Conservation (phyloP, 2,888 invertebrate species). For the Melitaea athalia region DNA sequence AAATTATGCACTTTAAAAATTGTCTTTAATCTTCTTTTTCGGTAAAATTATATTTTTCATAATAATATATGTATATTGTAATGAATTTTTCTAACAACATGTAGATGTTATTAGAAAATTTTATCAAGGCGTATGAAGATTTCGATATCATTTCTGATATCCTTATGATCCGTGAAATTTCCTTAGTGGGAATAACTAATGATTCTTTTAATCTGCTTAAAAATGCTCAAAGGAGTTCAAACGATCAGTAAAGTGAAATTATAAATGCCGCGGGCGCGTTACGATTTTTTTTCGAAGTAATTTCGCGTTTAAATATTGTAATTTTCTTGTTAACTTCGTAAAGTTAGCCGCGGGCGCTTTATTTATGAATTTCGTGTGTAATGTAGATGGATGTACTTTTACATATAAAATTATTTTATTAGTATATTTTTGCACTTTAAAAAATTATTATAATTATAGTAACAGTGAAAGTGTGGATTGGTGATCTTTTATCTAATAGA, state of each 20-base stretch:
- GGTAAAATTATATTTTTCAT: too few relatives aligned
- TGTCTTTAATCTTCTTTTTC: too few relatives aligned
- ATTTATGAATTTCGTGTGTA: constrained; percentile 7
- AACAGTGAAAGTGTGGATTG: too few relatives aligned
- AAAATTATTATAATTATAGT: too few relatives aligned
- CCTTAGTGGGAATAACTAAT: constrained; percentile 75
- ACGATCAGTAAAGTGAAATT: constrained; percentile 43
- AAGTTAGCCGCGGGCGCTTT: constrained; percentile 5
- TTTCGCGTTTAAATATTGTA: constrained; percentile 33
- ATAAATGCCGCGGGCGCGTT: constrained; percentile 27
- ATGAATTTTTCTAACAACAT: too few relatives aligned
- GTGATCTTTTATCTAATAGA: too few relatives aligned
- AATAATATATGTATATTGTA: too few relatives aligned
- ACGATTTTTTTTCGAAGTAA: constrained; percentile 30
- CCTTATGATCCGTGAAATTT: constrained; percentile 19
- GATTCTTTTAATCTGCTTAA: constrained; percentile 77
- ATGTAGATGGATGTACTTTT: neutral
- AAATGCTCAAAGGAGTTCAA: constrained; percentile 74
- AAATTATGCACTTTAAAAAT: too few relatives aligned
- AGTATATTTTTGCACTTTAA: too few relatives aligned
- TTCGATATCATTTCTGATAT: constrained; percentile 8
- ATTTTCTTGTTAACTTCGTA: constrained; percentile 30
- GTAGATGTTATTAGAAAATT: too few relatives aligned
- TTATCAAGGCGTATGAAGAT: neutral
- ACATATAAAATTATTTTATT: neutral